phyloP scores from a whole-genome alignment of 2,797 vertebrate genomes.

The Macropus fuliginosus region DNA sequence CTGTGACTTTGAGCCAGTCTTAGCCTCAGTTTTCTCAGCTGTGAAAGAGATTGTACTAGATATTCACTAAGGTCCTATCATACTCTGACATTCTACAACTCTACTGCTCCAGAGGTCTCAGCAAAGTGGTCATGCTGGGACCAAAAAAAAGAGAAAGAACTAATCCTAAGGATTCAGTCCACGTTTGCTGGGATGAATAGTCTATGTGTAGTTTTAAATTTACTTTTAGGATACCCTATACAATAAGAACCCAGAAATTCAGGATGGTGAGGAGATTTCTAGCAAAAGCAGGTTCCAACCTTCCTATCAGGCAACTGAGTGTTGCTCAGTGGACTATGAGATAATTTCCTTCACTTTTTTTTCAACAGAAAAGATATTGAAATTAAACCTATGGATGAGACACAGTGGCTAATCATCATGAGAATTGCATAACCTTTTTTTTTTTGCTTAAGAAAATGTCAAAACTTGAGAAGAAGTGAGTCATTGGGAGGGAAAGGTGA shows the following conservation, averaged over 20 bases:
- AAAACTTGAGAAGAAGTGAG: neutral
- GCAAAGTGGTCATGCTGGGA: neutral
- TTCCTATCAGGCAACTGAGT: neutral
- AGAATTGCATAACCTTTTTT: neutral
- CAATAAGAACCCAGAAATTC: neutral
- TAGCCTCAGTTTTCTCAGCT: neutral
- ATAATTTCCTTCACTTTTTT: conserved; percentile 5
- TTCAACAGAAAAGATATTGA: conserved; percentile 23
- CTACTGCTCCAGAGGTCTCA: neutral
- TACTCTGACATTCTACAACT: neutral
- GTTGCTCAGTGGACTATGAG: neutral
- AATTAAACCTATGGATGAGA: neutral
- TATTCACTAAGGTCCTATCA: neutral
- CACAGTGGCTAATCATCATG: neutral
- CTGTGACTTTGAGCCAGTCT: neutral
- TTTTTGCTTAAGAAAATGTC: neutral
- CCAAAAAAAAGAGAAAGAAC: no score
- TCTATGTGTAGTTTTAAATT: neutral
- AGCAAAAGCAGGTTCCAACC: neutral
- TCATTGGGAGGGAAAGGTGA: neutral
- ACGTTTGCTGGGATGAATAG: neutral
- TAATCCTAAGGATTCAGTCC: neutral
- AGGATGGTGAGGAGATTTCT: neutral
- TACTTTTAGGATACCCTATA: neutral
- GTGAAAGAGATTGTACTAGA: neutral